Evolutionary conservation across 1,140 invertebrate genomes (phyloP).

Genomic region (Hermatobates lingyangjiaoensis): DNA sequence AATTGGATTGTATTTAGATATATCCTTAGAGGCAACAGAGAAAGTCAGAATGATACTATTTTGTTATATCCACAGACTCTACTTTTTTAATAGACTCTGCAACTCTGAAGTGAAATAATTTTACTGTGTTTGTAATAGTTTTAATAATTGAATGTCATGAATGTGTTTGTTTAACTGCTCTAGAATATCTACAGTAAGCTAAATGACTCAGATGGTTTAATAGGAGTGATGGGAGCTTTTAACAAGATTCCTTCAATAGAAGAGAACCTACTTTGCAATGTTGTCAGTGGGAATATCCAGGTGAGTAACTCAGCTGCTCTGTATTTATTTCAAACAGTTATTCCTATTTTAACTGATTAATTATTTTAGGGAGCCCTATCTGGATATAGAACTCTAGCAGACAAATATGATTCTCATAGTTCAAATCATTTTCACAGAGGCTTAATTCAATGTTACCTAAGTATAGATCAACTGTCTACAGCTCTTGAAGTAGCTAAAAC

Average conservation of each 20-base stretch:
- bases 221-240: slow-evolving; percentile 45
- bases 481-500: slow-evolving; percentile 42
- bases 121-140: background rate
- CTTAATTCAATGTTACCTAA: slow-evolving; percentile 54
- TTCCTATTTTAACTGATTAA: background rate
- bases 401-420: slow-evolving; percentile 26
- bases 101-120: too few species aligned
- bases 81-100: too few species aligned
- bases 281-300: slow-evolving; percentile 40
- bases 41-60: too few species aligned
- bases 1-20: too few species aligned
- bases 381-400: slow-evolving; percentile 51
- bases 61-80: too few species aligned
- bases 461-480: slow-evolving; percentile 54
- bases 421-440: slow-evolving; percentile 28
- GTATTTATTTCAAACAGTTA: background rate
- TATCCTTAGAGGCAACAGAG: too few species aligned
- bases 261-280: slow-evolving; percentile 38
- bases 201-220: slow-evolving; percentile 55
- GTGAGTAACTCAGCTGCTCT: slow-evolving; percentile 2
- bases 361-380: slow-evolving; percentile 42
- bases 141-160: background rate
- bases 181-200: slow-evolving; percentile 54
- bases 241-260: slow-evolving; percentile 36
- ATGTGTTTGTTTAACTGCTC: slow-evolving; percentile 17